Percentiles rank a stretch among this genome's conserved stretches.
Evolutionary conservation across 1,140 invertebrate species (phyloP).

Genomic region (Spodoptera frugiperda): DNA sequence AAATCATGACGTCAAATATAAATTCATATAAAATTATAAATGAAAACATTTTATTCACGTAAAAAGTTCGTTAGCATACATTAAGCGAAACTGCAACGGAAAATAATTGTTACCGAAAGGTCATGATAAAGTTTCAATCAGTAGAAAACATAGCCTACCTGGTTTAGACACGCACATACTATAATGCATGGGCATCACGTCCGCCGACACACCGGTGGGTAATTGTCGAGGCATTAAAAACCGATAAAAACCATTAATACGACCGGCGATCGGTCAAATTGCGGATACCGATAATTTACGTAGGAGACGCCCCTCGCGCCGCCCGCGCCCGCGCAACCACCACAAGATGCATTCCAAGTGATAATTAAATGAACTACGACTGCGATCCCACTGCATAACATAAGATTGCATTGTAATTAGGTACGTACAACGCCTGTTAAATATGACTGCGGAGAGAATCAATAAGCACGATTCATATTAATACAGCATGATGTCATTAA

Average conservation of each 20-base stretch:
- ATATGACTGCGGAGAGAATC: constrained; percentile 1
- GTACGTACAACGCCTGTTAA: neutral
- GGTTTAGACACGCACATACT: constrained; percentile 45
- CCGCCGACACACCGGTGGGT: constrained; percentile 57
- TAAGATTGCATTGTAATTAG: constrained; percentile 19
- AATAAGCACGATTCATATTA: neutral
- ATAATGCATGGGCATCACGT: constrained; percentile 54
- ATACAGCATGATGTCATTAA: too few species aligned
- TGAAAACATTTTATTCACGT: constrained; percentile 4
- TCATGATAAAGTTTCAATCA: constrained; percentile 45
- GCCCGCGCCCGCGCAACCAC: neutral
- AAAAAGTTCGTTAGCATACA: neutral
- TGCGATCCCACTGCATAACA: constrained; percentile 15
- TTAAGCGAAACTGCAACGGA: constrained; percentile 12
- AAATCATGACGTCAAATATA: neutral
- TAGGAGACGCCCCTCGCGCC: constrained; percentile 45
- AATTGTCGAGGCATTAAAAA: constrained; percentile 70
- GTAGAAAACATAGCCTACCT: constrained; percentile 30
- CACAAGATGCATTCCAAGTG: constrained; percentile 18
- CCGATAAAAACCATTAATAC: constrained; percentile 68
- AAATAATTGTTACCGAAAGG: constrained; percentile 33
- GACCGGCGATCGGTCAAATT: constrained; percentile 61
- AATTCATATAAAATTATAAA: neutral
- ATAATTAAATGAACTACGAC: constrained; percentile 41
- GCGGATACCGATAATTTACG: constrained; percentile 59